These are phyloP conservation scores for Achroia grisella DNA, from an alignment of 1,140 invertebrate genomes.

Conservation along the genomic window DNA sequence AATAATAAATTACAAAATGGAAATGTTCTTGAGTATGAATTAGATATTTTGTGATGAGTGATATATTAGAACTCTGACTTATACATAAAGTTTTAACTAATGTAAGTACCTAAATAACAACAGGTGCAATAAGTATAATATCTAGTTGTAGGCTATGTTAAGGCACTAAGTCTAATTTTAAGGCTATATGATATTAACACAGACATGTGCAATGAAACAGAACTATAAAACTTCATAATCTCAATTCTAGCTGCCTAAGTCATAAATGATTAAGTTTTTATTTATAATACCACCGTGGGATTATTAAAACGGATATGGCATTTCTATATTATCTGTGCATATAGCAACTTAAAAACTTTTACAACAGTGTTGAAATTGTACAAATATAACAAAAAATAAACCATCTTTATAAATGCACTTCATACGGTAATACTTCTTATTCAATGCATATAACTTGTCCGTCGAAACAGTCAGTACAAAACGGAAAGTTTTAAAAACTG, in stretches of 20 bases:
- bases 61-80: too few relatives aligned
- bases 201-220: neutral
- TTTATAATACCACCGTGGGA: neutral
- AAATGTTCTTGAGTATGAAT: slow-evolving; percentile 17
- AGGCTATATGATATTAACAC: slow-evolving; percentile 1
- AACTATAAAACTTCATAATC: neutral
- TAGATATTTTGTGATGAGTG: slow-evolving; percentile 30
- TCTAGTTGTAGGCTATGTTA: slow-evolving; percentile 26
- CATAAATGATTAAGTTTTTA: slow-evolving; percentile 4
- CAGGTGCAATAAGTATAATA: slow-evolving; percentile 18
- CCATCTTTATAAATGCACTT: too few relatives aligned
- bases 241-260: slow-evolving; percentile 13
- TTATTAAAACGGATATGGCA: too few relatives aligned
- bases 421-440: too few relatives aligned
- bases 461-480: too few relatives aligned
- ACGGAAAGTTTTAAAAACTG: too few relatives aligned
- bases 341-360: neutral
- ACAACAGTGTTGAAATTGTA: too few relatives aligned
- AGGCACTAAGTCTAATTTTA: slow-evolving; percentile 49
- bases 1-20: slow-evolving; percentile 42
- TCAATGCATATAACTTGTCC: too few relatives aligned
- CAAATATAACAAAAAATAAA: too few relatives aligned
- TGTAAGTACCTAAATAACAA: slow-evolving; percentile 17
- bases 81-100: too few relatives aligned
- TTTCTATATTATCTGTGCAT: neutral